Conservation (phyloP, 1,140 invertebrate genomes). For the Eulimnadia texana region DNA sequence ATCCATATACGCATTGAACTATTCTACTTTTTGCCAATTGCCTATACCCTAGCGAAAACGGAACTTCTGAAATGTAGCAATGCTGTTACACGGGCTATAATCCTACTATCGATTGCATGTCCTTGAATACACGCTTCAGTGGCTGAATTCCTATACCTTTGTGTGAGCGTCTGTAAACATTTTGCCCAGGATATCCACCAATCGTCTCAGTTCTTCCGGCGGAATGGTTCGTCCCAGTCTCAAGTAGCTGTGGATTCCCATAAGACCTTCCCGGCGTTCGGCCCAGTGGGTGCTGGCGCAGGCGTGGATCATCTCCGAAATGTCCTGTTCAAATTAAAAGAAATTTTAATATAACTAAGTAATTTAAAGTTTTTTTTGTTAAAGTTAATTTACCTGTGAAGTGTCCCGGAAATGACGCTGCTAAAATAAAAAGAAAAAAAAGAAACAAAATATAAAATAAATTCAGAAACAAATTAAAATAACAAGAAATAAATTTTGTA, state of each 20-base stretch:
- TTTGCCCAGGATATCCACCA: slow-evolving; percentile 82
- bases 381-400: background rate
- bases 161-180: slow-evolving; percentile 97
- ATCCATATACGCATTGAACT: too few relatives aligned
- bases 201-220: slow-evolving; percentile 52
- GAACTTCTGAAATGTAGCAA: too few relatives aligned
- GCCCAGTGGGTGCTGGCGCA: slow-evolving; percentile 79
- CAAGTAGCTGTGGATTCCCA: slow-evolving; percentile 60
- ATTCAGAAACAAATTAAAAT: too few relatives aligned
- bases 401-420: slow-evolving; percentile 1
- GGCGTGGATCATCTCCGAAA: slow-evolving; percentile 72
- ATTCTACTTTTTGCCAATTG: too few relatives aligned
- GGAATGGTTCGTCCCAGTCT: slow-evolving; percentile 50
- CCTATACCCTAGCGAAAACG: too few relatives aligned
- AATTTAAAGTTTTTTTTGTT: too few relatives aligned
- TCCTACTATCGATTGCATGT: background rate
- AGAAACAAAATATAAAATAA: too few relatives aligned
- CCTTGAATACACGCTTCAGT: background rate
- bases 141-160: slow-evolving; percentile 39
- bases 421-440: too few relatives aligned
- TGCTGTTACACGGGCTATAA: too few relatives aligned
- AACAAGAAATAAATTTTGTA: too few relatives aligned
- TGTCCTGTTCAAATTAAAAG: slow-evolving; percentile 41
- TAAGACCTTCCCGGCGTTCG: slow-evolving; percentile 79
- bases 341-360: too few relatives aligned